Percentiles rank a stretch among this genome's conserved stretches.
Evolutionary conservation across 2,113 vertebrate species (phyloP).

Genomic region (Tetrax tetrax): DNA sequence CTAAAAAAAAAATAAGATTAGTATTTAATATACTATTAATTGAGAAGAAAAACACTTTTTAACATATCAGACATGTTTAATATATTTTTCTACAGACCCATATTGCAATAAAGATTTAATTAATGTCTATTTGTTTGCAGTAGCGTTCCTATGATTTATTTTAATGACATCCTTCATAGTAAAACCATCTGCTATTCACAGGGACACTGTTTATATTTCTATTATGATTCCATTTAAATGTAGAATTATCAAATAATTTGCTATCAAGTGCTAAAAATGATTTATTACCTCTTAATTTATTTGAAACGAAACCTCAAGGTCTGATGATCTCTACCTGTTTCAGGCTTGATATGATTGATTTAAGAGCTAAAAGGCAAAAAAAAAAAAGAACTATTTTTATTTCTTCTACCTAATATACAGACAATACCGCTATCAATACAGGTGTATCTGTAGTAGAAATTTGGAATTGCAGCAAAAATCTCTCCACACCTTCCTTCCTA

Average conservation of each 20-base stretch:
- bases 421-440: background rate
- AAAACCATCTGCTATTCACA: conserved; percentile 24
- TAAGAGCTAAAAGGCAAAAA: background rate
- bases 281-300: background rate
- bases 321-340: background rate
- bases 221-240: background rate
- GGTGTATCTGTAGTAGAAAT: background rate
- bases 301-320: background rate
- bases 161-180: background rate
- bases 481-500: background rate
- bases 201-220: background rate
- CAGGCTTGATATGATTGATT: background rate
- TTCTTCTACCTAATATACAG: background rate
- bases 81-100: background rate
- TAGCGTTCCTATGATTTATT: background rate
- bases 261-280: background rate
- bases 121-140: conserved; percentile 41
- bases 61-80: conserved; percentile 2
- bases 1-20: background rate
- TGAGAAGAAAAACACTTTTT: conserved; percentile 3
- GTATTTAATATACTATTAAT: conserved; percentile 24
- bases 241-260: background rate
- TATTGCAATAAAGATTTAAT: conserved; percentile 29
- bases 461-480: background rate
- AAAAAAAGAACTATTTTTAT: background rate